Evolutionary conservation across 2,113 vertebrate genomes (phyloP).

Genomic region (Marmota flaviventris): DNA sequence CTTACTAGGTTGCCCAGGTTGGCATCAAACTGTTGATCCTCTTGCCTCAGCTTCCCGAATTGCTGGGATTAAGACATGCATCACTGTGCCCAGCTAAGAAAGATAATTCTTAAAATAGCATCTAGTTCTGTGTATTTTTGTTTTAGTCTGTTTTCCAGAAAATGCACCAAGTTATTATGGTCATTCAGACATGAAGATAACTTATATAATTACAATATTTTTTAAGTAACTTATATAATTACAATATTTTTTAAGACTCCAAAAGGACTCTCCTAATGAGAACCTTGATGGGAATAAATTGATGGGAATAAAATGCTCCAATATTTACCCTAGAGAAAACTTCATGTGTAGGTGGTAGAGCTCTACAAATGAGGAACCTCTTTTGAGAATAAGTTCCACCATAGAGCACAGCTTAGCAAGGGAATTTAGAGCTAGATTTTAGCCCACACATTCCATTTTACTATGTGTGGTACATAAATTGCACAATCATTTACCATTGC

Average conservation of each 20-base stretch:
- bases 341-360: not conserved
- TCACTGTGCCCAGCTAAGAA: not conserved
- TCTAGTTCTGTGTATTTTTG: not conserved
- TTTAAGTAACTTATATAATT: not conserved
- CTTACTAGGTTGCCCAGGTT: not conserved
- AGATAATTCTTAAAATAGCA: not conserved
- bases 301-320: not conserved
- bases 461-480: not conserved
- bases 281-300: not conserved
- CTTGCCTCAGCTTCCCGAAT: no score
- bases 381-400: not conserved
- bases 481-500: not conserved
- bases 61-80: no score
- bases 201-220: not conserved
- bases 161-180: not conserved
- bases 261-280: not conserved
- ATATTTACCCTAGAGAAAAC: not conserved
- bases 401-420: not conserved
- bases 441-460: not conserved
- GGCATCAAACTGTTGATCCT: no score
- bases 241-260: not conserved
- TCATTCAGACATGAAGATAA: not conserved
- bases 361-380: not conserved
- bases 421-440: not conserved
- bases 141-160: not conserved